These are phyloP conservation scores for Riptortus pedestris DNA, from an alignment of 1,140 invertebrate genomes.

Conservation along the genomic window DNA sequence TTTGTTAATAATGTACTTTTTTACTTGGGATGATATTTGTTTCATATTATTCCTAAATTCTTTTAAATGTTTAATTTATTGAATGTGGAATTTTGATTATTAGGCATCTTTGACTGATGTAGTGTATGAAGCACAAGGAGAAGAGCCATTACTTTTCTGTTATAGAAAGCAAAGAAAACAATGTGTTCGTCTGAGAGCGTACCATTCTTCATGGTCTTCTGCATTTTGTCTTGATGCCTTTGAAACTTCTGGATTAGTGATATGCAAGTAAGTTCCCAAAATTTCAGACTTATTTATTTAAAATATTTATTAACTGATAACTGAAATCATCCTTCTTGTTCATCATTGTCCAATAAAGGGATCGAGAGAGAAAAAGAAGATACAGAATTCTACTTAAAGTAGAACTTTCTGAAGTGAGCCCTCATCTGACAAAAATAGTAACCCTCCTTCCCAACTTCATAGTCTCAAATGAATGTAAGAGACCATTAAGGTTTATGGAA, in stretches of 20 bases:
- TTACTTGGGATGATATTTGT: too few species aligned
- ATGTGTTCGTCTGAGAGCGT: slow-evolving; percentile 51
- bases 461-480: slow-evolving; percentile 61
- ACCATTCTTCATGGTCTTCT: slow-evolving; percentile 61
- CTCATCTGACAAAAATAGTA: slow-evolving; percentile 69
- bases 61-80: too few species aligned
- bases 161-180: slow-evolving; percentile 55
- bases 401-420: slow-evolving; percentile 51
- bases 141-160: slow-evolving; percentile 57
- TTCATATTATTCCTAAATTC: too few species aligned
- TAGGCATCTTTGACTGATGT: slow-evolving; percentile 55
- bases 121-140: slow-evolving; percentile 51
- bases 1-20: too few species aligned
- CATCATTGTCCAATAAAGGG: slow-evolving; percentile 39
- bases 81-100: background rate
- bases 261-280: slow-evolving; percentile 44
- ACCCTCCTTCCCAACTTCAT: slow-evolving; percentile 76
- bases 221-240: slow-evolving; percentile 59
- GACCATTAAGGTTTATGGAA: slow-evolving; percentile 68
- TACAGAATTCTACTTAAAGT: slow-evolving; percentile 50
- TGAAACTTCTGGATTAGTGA: slow-evolving; percentile 58
- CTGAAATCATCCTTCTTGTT: background rate
- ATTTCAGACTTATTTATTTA: too few species aligned
- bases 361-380: slow-evolving; percentile 50
- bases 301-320: too few species aligned